A percentile compares a stretch with the other conserved stretches of the same genome.
These are phyloP conservation scores for Sebastes cheni DNA, from an alignment of 2,797 vertebrate species.

Conservation along the genomic window DNA sequence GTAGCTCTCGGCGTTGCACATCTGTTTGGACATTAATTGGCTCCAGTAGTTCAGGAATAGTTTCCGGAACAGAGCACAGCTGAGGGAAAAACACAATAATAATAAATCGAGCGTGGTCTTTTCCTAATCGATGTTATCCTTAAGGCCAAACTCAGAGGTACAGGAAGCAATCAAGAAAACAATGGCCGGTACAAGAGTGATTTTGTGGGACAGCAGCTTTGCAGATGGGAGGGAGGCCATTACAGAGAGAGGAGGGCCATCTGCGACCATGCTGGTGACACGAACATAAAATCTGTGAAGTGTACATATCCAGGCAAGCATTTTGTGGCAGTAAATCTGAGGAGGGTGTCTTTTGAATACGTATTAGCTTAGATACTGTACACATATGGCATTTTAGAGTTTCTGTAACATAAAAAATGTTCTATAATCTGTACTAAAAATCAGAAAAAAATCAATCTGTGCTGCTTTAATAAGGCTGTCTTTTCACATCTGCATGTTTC, in stretches of 20 bases:
- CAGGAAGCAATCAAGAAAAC: conserved; percentile 72
- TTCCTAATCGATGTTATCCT: conserved; percentile 77
- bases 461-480: background rate
- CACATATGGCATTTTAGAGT: background rate
- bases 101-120: conserved; percentile 66
- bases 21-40: conserved; percentile 82
- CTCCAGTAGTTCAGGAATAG: conserved; percentile 70
- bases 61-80: conserved; percentile 37
- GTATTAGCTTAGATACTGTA: background rate
- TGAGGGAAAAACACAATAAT: conserved; percentile 35
- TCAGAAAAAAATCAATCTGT: background rate
- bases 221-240: conserved; percentile 13
- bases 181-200: conserved; percentile 61
- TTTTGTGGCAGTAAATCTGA: background rate
- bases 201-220: conserved; percentile 43
- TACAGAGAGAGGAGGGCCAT: conserved; percentile 12
- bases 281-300: conserved; percentile 17
- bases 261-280: conserved; percentile 5
- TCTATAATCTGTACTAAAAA: background rate
- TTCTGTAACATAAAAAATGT: background rate
- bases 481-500: background rate
- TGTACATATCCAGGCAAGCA: background rate
- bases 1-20: conserved; percentile 67
- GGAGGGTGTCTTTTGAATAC: background rate
- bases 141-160: conserved; percentile 71